Conservation (phyloP, 1,140 invertebrate species). For the Centruroides vittatus region DNA sequence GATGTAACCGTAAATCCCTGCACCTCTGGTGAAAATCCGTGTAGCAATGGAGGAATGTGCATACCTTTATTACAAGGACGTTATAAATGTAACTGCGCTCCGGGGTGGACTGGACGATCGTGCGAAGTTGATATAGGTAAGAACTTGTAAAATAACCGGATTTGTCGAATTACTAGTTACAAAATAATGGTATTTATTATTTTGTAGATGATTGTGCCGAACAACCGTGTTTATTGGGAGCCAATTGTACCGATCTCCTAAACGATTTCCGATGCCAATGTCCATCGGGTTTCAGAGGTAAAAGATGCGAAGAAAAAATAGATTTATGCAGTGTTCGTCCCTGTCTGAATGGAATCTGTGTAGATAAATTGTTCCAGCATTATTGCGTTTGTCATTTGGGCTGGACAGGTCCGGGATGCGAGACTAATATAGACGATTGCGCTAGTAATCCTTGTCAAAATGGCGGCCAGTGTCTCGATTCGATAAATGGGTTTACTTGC, state of each 20-base stretch:
- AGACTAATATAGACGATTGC: slow-evolving; percentile 86
- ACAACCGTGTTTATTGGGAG: slow-evolving; percentile 75
- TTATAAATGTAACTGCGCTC: slow-evolving; percentile 81
- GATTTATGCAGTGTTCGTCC: slow-evolving; percentile 77
- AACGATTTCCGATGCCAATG: slow-evolving; percentile 86
- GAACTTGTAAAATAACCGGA: not conserved
- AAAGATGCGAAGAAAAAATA: slow-evolving; percentile 90
- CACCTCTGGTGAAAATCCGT: slow-evolving; percentile 33
- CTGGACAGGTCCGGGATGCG: slow-evolving; percentile 68
- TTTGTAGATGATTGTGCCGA: slow-evolving; percentile 78
- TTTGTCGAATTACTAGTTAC: too few relatives aligned
- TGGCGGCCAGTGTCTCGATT: slow-evolving; percentile 78
- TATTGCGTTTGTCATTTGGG: slow-evolving; percentile 81
- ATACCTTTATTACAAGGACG: slow-evolving; percentile 68
- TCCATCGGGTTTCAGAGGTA: slow-evolving; percentile 86
- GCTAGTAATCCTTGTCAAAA: slow-evolving; percentile 71
- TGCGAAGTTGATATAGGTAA: slow-evolving; percentile 75
- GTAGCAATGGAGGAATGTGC: slow-evolving; percentile 70
- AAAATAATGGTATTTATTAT: not conserved
- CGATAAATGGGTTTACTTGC: slow-evolving; percentile 68
- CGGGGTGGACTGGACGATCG: slow-evolving; percentile 86
- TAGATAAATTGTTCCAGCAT: slow-evolving; percentile 72
- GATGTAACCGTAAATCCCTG: slow-evolving; percentile 56
- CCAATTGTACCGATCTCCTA: slow-evolving; percentile 84
- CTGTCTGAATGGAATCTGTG: slow-evolving; percentile 81